A percentile compares a stretch with the other conserved stretches of the same genome.
These are phyloP conservation scores for Campopleginae sp. DNA, from an alignment of 2,888 invertebrate species.

Conservation along the genomic window DNA sequence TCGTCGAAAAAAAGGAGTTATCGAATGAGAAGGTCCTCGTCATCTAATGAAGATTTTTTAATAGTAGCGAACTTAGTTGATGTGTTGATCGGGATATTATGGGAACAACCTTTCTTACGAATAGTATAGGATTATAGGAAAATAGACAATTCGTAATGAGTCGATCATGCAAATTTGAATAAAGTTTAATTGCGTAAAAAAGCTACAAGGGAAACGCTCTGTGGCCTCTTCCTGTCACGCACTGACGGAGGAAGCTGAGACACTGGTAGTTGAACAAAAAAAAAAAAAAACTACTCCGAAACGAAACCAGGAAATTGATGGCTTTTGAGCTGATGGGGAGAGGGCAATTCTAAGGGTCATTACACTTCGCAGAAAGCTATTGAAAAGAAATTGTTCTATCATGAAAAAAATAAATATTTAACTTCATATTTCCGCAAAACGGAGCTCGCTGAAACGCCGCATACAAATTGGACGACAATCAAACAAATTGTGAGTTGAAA, in stretches of 20 bases:
- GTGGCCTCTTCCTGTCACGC: background rate
- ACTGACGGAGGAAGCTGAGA: background rate
- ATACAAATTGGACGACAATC: conserved; percentile 1
- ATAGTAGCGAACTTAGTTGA: background rate
- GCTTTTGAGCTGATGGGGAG: background rate
- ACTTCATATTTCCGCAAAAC: background rate
- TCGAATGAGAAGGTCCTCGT: background rate
- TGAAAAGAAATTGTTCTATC: background rate
- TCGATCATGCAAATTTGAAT: background rate
- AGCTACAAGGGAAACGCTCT: background rate
- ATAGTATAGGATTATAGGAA: background rate
- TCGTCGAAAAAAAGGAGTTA: background rate
- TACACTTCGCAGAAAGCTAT: background rate
- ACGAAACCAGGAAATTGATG: background rate
- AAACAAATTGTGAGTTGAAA: conserved; percentile 1
- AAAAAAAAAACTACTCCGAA: background rate
- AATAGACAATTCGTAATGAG: background rate
- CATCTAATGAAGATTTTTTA: background rate
- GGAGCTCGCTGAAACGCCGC: background rate
- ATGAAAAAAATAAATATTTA: background rate
- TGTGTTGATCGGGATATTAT: background rate
- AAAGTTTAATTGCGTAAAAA: background rate
- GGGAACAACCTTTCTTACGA: background rate
- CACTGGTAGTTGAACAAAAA: background rate
- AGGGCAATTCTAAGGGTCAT: background rate